These are phyloP conservation scores for Julus scandinavius DNA, from an alignment of 2,888 invertebrate species.

Conservation along the genomic window DNA sequence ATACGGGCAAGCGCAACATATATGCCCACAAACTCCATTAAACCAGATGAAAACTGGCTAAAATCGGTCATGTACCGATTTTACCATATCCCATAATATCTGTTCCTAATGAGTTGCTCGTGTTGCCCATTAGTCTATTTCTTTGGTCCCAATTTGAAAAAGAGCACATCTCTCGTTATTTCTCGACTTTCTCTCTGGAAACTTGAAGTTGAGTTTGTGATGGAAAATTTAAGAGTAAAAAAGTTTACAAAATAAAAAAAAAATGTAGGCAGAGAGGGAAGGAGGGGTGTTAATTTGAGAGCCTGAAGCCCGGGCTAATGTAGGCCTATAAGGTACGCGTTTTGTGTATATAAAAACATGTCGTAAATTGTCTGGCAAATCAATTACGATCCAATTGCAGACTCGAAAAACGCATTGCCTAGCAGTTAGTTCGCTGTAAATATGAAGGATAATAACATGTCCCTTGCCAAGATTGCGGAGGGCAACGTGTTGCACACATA, in stretches of 20 bases:
- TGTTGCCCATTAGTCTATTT: slow-evolving; percentile 7
- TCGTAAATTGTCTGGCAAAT: slow-evolving; percentile 27
- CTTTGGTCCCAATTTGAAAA: not conserved
- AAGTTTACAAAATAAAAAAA: too few relatives aligned
- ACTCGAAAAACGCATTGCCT: not conserved
- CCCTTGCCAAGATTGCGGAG: not conserved
- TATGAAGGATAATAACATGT: not conserved
- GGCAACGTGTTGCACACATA: not conserved
- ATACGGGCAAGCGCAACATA: too few relatives aligned
- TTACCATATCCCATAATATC: not conserved
- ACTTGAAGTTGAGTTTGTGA: too few relatives aligned
- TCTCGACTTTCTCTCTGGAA: not conserved
- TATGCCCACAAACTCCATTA: too few relatives aligned
- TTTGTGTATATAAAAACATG: not conserved
- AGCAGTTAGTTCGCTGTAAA: not conserved
- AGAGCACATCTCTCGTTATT: not conserved
- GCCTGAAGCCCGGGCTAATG: not conserved
- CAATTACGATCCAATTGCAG: not conserved
- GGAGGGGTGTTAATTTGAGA: not conserved
- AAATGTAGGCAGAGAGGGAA: not conserved
- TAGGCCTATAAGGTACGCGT: not conserved
- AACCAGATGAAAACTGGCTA: too few relatives aligned
- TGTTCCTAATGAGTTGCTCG: not conserved
- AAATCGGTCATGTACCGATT: too few relatives aligned
- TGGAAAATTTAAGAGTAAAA: too few relatives aligned